A percentile compares a stretch with the other conserved stretches of the same genome.
Conservation (phyloP, 2,797 vertebrate species). For the Sebastes steindachneri region DNA sequence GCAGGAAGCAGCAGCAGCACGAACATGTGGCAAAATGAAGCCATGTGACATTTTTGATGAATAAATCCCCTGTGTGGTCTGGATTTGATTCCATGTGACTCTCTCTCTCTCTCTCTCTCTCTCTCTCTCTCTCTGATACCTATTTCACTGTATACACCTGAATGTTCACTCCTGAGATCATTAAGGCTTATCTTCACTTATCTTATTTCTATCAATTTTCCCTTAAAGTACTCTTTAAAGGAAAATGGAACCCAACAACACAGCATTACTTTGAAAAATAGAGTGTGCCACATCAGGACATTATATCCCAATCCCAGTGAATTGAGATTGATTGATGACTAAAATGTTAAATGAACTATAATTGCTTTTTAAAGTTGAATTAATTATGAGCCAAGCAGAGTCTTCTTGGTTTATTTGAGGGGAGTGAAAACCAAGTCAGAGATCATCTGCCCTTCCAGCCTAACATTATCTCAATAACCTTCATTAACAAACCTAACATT, state of each 20-base stretch:
- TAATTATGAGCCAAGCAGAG: background rate
- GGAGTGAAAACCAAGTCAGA: background rate
- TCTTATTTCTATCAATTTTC: background rate
- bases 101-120: background rate
- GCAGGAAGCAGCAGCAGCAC: conserved; percentile 1
- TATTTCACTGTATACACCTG: background rate
- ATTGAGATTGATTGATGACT: background rate
- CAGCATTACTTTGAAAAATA: background rate
- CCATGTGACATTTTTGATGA: background rate
- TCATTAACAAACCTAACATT: background rate
- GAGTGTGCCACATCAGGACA: background rate
- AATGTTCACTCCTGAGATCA: background rate
- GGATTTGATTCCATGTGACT: background rate
- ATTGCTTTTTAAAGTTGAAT: background rate
- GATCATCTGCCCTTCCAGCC: background rate
- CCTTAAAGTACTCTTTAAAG: background rate
- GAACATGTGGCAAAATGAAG: background rate
- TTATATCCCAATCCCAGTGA: background rate
- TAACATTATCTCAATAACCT: background rate
- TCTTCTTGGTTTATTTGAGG: background rate
- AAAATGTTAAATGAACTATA: background rate
- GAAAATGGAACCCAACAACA: background rate
- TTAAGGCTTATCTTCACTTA: background rate
- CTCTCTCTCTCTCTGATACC: background rate
- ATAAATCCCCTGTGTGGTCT: conserved; percentile 16